These are phyloP conservation scores for Numida meleagris DNA, from an alignment of 2,113 vertebrate genomes.

Conservation along the genomic window DNA sequence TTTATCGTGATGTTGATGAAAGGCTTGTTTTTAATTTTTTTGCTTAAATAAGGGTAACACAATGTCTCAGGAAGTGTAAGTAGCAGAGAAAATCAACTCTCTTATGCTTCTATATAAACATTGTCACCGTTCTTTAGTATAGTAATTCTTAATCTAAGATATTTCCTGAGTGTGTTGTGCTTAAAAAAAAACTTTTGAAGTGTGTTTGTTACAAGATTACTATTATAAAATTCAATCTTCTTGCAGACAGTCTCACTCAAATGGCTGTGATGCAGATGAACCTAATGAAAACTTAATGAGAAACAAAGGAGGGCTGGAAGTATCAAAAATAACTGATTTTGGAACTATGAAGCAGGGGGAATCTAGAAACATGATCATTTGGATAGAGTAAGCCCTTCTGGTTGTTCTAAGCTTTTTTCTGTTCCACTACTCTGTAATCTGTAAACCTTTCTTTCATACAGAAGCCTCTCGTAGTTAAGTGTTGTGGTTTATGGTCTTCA, in stretches of 20 bases:
- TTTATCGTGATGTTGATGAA: background rate
- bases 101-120: background rate
- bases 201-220: background rate
- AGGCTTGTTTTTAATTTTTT: background rate
- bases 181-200: background rate
- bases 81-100: background rate
- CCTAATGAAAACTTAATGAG: slow-evolving; percentile 71
- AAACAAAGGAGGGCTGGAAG: slow-evolving; percentile 84
- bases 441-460: background rate
- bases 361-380: slow-evolving; percentile 77
- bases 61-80: background rate
- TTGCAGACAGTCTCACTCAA: background rate
- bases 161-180: background rate
- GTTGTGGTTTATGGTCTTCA: background rate
- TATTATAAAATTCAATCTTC: background rate
- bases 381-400: slow-evolving; percentile 87
- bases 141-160: background rate
- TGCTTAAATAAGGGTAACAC: background rate
- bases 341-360: slow-evolving; percentile 83
- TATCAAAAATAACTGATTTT: slow-evolving; percentile 83
- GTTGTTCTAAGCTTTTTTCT: background rate
- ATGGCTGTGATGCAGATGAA: background rate
- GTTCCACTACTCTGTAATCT: background rate
- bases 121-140: background rate
- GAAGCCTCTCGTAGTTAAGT: background rate